Base-by-base conservation (phyloP, 2,797 vertebrate species). In the Dryobates pubescens region DNA sequence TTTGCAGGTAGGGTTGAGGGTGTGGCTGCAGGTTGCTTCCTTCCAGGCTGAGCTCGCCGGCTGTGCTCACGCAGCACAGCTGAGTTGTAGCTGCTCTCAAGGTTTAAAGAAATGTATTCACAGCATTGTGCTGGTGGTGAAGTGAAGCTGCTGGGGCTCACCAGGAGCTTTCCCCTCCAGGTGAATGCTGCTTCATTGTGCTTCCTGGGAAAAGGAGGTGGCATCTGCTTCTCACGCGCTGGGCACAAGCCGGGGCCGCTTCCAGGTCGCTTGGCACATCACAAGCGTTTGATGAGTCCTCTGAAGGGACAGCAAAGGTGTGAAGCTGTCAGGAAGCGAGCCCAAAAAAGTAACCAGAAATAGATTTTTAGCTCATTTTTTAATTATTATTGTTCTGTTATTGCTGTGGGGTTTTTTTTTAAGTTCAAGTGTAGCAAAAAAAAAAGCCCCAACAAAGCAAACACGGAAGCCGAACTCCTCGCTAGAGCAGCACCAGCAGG, bases 261-360 rank as follows among this genome's bases (percentile, higher is more conserved):
- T 95, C 77, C 77, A 92, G 93, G 94, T 94, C 92, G 76, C 69
- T 83, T 83, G 85, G 82, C 87, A 53, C 77, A 75, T 86, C 90
- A 17, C 63, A 26, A 59, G 72, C 57, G 81, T 85, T 95, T 93
- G 90, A 73, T 82, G 92, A 72, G 17, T 80, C 65, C 81, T 90
- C 91, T 80, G 92, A 68, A 86, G 82, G 89, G 92, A 86, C 67
- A 76, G 13, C 80, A 95, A 83, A 96, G 79, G 92, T 94, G 90
- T 56, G 92, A 93, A 90, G 77, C 36, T 74, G 79, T 91, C 82
- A 72, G 67, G 73, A 68, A 65, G 67, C 51, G 88, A 85, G 90
- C 38, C 0, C 76, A 56, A 32, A 88, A 85, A 88, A 85, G 94
- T 85, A 89, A 30, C 47, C 49, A 68, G 71, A 72, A 93, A 86